Percentiles rank a stretch among this genome's conserved stretches.
phyloP scores from a whole-genome alignment of 2,888 invertebrate genomes.

The Romanomermis culicivorax region DNA sequence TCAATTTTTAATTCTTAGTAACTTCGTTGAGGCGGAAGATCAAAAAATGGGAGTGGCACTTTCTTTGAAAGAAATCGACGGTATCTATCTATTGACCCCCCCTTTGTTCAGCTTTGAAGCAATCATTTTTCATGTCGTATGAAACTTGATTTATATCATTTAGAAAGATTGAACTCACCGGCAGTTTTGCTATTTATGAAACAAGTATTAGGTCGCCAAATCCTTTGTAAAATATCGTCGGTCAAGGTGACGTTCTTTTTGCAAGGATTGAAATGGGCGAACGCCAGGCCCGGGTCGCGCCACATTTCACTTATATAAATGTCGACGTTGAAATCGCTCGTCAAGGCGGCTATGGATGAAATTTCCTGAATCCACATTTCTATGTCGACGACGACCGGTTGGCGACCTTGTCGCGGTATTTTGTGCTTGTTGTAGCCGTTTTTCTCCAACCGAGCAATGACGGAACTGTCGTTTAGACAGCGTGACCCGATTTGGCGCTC shows the following conservation, averaged over 20 bases:
- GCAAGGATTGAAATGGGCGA: constrained; percentile 19
- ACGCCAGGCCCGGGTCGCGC: constrained; percentile 25
- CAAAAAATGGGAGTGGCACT: too few relatives aligned
- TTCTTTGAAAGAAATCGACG: too few relatives aligned
- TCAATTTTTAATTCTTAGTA: too few relatives aligned
- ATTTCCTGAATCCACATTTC: constrained; percentile 13
- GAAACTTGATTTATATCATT: too few relatives aligned
- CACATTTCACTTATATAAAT: constrained; percentile 29
- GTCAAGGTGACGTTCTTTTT: constrained; percentile 11
- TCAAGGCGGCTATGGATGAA: constrained; percentile 12
- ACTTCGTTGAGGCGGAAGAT: too few relatives aligned
- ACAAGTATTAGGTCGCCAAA: constrained; percentile 13
- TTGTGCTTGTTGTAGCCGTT: constrained; percentile 28
- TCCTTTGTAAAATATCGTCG: constrained; percentile 13
- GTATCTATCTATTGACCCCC: too few relatives aligned
- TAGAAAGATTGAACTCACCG: too few relatives aligned
- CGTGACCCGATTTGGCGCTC: too few relatives aligned
- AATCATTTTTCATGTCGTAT: too few relatives aligned
- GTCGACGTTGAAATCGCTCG: constrained; percentile 20
- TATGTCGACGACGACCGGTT: constrained; percentile 6
- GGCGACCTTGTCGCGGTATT: constrained; percentile 17
- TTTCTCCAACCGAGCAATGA: constrained; percentile 23
- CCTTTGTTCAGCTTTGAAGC: too few relatives aligned
- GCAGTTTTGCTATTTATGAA: constrained; percentile 29
- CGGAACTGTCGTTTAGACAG: constrained; percentile 23